Conservation (phyloP, 2,113 vertebrate species). For the Gobiocypris rarus region DNA sequence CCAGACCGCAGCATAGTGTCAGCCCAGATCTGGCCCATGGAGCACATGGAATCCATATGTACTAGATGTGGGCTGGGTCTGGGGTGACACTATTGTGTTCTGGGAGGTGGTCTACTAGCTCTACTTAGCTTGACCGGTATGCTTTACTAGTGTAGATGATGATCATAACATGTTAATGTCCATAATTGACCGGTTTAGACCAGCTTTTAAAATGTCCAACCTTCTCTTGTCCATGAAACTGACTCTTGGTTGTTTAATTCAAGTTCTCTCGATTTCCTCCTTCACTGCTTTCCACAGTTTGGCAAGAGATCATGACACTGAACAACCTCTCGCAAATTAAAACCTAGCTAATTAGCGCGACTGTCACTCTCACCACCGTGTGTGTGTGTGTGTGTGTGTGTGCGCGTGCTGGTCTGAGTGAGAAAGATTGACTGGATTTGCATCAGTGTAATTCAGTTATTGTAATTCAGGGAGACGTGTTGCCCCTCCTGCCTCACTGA, state of each 20-base stretch:
- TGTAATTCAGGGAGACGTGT: constrained; percentile 22
- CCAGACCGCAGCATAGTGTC: too few relatives aligned
- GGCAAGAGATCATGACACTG: constrained; percentile 36
- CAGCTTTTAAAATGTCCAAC: background rate
- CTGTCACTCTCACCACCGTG: constrained; percentile 25
- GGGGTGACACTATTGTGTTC: too few relatives aligned
- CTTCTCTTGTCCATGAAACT: background rate
- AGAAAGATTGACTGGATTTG: constrained; percentile 5
- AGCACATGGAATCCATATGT: too few relatives aligned
- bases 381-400: background rate
- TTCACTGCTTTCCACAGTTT: constrained; percentile 1
- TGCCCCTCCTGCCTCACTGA: background rate
- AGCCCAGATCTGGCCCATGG: too few relatives aligned
- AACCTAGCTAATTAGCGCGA: constrained; percentile 44
- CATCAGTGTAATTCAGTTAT: constrained; percentile 27
- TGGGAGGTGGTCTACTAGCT: background rate
- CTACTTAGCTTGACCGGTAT: background rate
- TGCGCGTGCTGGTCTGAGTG: constrained; percentile 10
- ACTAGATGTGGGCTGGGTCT: too few relatives aligned
- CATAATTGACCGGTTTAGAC: background rate
- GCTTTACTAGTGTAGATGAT: background rate
- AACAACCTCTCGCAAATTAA: constrained; percentile 51
- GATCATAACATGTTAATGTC: background rate
- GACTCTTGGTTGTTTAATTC: background rate
- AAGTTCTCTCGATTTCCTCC: background rate